Percentiles rank a stretch among this genome's conserved stretches.
Conservation (phyloP, 37 sponge, comb jelly and placozoan genomes). For the Chondrosia reniformis region DNA sequence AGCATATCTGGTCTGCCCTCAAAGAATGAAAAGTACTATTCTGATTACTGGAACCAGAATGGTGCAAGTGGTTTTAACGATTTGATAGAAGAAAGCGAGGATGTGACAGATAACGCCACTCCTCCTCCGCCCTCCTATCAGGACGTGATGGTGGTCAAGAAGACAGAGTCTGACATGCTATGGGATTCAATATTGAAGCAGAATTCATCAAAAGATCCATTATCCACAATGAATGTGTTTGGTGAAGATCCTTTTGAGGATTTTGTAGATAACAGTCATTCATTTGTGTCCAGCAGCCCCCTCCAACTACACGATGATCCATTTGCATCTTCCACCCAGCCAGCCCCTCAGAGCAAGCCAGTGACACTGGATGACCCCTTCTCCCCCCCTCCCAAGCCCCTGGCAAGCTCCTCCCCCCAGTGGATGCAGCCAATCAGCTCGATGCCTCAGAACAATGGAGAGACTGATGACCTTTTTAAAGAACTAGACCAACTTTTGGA, state of each 20-base stretch:
- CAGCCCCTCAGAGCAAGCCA: too few species aligned
- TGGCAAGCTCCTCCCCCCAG: too few species aligned
- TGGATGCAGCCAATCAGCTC: too few species aligned
- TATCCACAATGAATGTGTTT: background rate
- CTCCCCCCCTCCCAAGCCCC: too few species aligned
- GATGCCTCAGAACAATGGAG: too few species aligned
- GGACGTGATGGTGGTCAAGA: conserved; percentile 12
- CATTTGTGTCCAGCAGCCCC: background rate
- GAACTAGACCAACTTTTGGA: too few species aligned
- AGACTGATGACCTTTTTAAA: too few species aligned
- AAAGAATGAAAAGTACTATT: background rate
- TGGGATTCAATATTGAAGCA: background rate
- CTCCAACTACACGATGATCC: background rate
- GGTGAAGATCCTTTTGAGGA: conserved; percentile 6
- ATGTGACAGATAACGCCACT: background rate
- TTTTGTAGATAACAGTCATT: background rate
- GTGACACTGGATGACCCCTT: too few species aligned
- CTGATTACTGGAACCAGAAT: too few species aligned
- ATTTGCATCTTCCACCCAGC: background rate
- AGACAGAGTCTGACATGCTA: background rate
- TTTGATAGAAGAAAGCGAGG: background rate
- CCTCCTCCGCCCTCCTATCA: background rate
- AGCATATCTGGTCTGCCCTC: background rate
- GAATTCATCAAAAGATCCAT: background rate
- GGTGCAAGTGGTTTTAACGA: background rate